These are phyloP conservation scores for Chinchilla lanigera DNA, from an alignment of 2,113 vertebrate species.

Conservation along the genomic window DNA sequence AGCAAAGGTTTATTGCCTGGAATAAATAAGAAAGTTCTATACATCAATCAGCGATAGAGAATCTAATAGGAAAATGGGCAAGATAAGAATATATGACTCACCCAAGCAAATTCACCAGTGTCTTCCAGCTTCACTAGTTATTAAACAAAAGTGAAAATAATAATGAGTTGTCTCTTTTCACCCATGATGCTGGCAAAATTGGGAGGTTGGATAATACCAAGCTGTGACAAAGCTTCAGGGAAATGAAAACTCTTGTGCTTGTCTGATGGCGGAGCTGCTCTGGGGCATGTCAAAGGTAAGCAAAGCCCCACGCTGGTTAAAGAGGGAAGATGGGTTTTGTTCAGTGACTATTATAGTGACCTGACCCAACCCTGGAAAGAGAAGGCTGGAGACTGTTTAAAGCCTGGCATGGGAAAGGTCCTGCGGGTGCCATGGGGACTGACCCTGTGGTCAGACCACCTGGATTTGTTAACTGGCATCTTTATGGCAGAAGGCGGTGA, in stretches of 20 bases:
- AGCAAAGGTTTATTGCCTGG: neutral
- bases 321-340: neutral
- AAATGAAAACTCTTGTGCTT: neutral
- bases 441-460: neutral
- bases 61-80: neutral
- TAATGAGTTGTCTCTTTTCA: neutral
- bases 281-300: neutral
- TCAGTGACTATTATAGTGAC: neutral
- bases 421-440: neutral
- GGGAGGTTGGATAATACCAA: neutral
- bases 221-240: neutral
- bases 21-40: neutral
- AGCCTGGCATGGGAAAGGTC: neutral
- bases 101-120: neutral
- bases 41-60: conserved; percentile 1
- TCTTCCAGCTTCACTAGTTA: neutral
- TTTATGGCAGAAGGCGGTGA: neutral
- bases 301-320: neutral
- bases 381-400: neutral
- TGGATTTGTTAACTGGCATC: neutral
- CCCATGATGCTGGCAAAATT: neutral
- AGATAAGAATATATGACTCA: neutral
- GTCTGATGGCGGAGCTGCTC: neutral
- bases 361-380: neutral
- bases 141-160: neutral